Evolutionary conservation across 2,888 invertebrate genomes (phyloP).

Genomic region (Steinernema hermaphroditum): DNA sequence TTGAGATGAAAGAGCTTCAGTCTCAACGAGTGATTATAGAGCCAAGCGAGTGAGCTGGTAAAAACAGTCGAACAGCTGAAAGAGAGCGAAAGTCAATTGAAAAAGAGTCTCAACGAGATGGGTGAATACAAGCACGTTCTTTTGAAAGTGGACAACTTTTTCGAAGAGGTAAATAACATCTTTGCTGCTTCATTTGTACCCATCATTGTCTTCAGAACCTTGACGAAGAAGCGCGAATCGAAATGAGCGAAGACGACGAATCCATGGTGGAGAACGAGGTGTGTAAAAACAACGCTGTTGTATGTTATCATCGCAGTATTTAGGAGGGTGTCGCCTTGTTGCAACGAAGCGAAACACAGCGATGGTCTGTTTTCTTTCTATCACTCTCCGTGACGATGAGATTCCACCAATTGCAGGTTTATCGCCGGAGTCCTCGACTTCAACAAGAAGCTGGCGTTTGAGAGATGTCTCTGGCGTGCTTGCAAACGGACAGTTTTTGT

Average conservation of each 20-base stretch:
- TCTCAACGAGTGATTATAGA: conserved; percentile 57
- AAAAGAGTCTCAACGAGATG: conserved; percentile 58
- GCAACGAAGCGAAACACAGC: background rate
- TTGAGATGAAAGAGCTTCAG: conserved; percentile 11
- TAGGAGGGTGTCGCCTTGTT: conserved; percentile 3
- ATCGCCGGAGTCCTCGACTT: conserved; percentile 94
- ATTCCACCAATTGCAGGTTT: conserved; percentile 74
- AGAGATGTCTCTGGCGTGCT: conserved; percentile 95
- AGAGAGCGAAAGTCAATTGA: conserved; percentile 56
- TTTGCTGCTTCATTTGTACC: too few species aligned
- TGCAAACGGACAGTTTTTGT: conserved; percentile 95
- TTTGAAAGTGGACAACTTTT: conserved; percentile 62
- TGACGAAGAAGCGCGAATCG: conserved; percentile 43
- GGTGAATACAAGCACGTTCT: conserved; percentile 62
- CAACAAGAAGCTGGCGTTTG: conserved; percentile 92
- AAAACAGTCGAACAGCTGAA: conserved; percentile 53
- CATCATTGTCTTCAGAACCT: conserved; percentile 35
- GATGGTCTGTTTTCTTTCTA: background rate
- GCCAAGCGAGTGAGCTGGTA: conserved; percentile 53
- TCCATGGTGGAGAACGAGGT: conserved; percentile 30
- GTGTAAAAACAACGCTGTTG: background rate
- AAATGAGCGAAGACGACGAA: conserved; percentile 22
- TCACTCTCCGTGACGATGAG: too few species aligned
- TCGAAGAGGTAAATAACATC: conserved; percentile 48
- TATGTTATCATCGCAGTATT: background rate